phyloP scores from a whole-genome alignment of 2,797 vertebrate genomes.

The Carapus acus region DNA sequence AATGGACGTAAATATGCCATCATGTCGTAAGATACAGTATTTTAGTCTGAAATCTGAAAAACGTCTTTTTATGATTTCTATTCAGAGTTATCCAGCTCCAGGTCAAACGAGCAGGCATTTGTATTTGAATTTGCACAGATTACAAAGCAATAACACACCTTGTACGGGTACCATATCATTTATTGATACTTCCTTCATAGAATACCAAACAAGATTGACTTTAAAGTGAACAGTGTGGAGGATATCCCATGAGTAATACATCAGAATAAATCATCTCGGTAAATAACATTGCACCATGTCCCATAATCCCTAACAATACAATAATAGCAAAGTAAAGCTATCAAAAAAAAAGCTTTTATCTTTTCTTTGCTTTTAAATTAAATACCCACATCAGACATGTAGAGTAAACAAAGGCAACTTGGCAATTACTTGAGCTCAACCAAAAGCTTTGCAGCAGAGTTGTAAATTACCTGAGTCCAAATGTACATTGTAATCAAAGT shows the following conservation, averaged over 20 bases:
- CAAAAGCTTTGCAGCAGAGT: constrained; percentile 41
- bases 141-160: constrained; percentile 14
- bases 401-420: constrained; percentile 64
- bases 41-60: no score
- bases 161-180: constrained; percentile 47
- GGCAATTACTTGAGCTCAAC: constrained; percentile 42
- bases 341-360: constrained; percentile 34
- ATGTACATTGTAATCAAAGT: constrained; percentile 43
- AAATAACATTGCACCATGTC: constrained; percentile 65
- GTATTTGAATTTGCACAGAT: constrained; percentile 14
- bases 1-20: no score
- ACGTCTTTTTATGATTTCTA: no score
- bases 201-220: constrained; percentile 57
- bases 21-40: no score
- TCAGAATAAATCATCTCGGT: constrained; percentile 55
- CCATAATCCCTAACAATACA: constrained; percentile 63
- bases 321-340: constrained; percentile 26
- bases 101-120: neutral
- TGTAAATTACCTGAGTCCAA: constrained; percentile 57
- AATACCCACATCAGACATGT: constrained; percentile 51
- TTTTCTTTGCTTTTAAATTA: constrained; percentile 48
- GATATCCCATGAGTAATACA: constrained; percentile 58
- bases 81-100: no score
- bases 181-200: constrained; percentile 57
- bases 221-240: constrained; percentile 50